Conservation (phyloP, 1,140 invertebrate species). For the Drosophila fuyamai region DNA sequence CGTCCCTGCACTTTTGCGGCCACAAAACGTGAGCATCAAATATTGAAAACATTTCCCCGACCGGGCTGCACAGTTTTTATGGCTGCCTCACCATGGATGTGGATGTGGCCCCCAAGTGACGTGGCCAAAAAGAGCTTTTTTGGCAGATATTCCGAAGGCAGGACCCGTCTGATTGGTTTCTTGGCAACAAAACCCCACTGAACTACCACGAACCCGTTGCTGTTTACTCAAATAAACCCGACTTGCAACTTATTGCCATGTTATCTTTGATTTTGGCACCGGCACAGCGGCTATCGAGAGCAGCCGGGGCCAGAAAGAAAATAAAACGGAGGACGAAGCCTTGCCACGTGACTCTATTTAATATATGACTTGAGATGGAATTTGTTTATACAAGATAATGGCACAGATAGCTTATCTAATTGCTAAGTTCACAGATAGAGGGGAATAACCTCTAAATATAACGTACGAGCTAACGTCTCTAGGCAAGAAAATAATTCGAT, state of each 20-base stretch:
- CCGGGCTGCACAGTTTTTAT: constrained; percentile 24
- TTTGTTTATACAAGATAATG: constrained; percentile 1
- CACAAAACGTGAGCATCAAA: constrained; percentile 74
- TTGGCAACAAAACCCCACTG: constrained; percentile 54
- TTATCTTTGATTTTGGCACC: constrained; percentile 56
- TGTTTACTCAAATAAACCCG: constrained; percentile 44
- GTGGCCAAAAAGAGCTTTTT: constrained; percentile 37
- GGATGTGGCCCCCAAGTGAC: constrained; percentile 22
- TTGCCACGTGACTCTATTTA: neutral
- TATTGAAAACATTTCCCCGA: constrained; percentile 62
- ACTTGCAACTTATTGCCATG: constrained; percentile 57
- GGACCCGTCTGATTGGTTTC: constrained; percentile 65
- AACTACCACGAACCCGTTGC: constrained; percentile 29
- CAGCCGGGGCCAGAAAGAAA: no score
- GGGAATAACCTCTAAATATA: neutral
- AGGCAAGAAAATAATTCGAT: neutral
- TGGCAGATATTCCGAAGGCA: constrained; percentile 15
- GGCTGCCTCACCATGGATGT: constrained; percentile 3
- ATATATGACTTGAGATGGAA: neutral
- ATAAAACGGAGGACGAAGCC: neutral
- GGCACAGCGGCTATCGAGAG: no score
- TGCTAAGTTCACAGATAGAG: neutral
- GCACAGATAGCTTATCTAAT: neutral
- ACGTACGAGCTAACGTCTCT: no score
- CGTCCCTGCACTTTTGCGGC: constrained; percentile 68